Base-by-base conservation (phyloP, 2,113 vertebrate genomes). In the Petroica traversi region DNA sequence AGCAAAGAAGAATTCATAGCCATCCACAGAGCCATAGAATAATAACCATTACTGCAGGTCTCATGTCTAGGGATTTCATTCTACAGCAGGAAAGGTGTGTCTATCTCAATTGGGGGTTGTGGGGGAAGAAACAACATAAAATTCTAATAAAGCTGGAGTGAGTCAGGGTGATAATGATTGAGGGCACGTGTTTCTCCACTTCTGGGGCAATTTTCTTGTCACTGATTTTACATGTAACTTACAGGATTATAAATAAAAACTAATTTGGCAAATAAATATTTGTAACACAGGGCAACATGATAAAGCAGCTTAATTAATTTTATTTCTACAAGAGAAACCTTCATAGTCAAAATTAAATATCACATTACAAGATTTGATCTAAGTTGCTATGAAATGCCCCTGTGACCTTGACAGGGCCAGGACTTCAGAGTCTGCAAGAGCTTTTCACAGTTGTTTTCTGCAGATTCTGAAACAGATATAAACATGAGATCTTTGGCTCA, bases 321-420 rank as follows among this genome's bases (percentile, higher is more conserved):
- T 24, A 23, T 75, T 92, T 68, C 74, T 85, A 33, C 45, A 63
- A 58, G 14, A 74, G 24, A 90, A 92, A 67, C 16, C 64, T n/a
- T 59, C 61, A 34, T 12, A 92, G 51, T 40, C 59, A 92, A 86
- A 94, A 94, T 71, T 66, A 88, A 94, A 36, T 86, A 88, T 62
- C 51, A 34, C 8, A 31, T 96, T 85, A 58, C 76, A 51, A 91
- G 76, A 77, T 62, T 55, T 40, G 19, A 41, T 80, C 51, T 86
- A 75, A 85, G 33, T 57, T 78, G 46, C 77, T 93, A 77, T 43
- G 59, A 92, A 93, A 81, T 61, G 51, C 5, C n/a, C 17, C 66
- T 55, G 33, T 93, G 85, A 91, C 77, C 74, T 68, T 82, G 66
- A 81, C 45, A 72, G 34, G 29, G 49, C 45, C 49, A 54, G 62